phyloP scores from a whole-genome alignment of 2,888 invertebrate species.

The Himalopsyche tibetana region DNA sequence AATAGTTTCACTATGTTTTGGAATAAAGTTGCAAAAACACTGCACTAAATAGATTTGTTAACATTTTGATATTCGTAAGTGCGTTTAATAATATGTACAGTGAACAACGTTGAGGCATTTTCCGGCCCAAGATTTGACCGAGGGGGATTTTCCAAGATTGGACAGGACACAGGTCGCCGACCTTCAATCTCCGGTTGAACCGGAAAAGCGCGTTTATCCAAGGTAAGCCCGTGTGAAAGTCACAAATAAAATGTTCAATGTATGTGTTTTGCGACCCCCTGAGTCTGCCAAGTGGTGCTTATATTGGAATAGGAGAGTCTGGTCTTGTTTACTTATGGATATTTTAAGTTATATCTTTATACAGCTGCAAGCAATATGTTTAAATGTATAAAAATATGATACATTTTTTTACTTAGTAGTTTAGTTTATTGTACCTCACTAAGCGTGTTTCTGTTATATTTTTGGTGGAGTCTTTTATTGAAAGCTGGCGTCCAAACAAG shows the following conservation, averaged over 20 bases:
- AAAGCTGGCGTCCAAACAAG: no score
- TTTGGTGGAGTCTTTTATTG: no score
- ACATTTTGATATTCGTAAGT: not conserved
- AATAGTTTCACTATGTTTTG: no score
- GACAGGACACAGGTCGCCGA: slow-evolving; percentile 55
- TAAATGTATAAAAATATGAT: no score
- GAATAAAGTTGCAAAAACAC: not conserved
- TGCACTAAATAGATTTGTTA: not conserved
- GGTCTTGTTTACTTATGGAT: not conserved
- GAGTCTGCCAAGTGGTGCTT: slow-evolving; percentile 27
- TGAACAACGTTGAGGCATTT: not conserved
- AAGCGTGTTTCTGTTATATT: no score
- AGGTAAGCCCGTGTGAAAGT: slow-evolving; percentile 60
- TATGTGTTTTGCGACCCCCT: slow-evolving; percentile 31
- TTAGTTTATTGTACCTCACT: no score
- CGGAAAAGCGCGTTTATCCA: slow-evolving; percentile 62
- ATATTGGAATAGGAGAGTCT: not conserved
- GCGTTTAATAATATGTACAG: not conserved
- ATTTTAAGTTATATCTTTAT: not conserved
- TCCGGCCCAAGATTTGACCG: slow-evolving; percentile 25
- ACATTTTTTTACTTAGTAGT: no score
- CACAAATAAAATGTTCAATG: slow-evolving; percentile 54
- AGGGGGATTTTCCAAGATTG: slow-evolving; percentile 39
- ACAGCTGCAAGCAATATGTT: no score
- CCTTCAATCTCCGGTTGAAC: slow-evolving; percentile 61